Base-by-base conservation (phyloP, 2,888 invertebrate species). In the Sinhomidia bicolor region DNA sequence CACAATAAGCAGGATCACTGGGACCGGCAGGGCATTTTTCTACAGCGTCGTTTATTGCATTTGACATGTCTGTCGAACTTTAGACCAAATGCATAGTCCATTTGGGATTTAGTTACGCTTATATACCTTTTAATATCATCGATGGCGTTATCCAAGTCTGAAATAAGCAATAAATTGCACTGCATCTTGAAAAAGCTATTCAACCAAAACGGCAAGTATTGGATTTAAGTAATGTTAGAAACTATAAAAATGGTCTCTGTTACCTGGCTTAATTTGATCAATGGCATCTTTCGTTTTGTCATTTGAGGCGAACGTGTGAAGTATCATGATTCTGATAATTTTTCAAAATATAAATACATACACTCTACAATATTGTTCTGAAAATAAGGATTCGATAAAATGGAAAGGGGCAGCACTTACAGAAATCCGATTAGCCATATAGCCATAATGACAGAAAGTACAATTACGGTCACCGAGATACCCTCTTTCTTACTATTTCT, bases 371-470 rank as follows among this genome's bases (percentile, higher is more conserved):
- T 47, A 4, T 54, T 54, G 54, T 54, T n/a, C n/a, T n/a, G n/a
- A n/a, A n/a, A n/a, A n/a, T n/a, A n/a, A n/a, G n/a, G n/a, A n/a
- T n/a, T n/a, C n/a, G 10, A 14, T 12, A 47, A 47, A 12, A 36
- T 36, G 36, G 36, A 41, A 1, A 36, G 23, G 36, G 36, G 20
- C 0, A 36, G 23, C 17, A 20, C 84, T 84, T 84, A 84, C 84
- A 84, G n/a, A 14, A 76, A 62, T 10, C 44, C 74, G 12, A 76
- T 12, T 20, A 84, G 47, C 84, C 76, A 84, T 6, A 84, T 36
- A 1, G 47, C 84, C 84, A 84, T 84, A 7, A 76, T 14, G 1
- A 84, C 62, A 7, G 76, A 29, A 12, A 76, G 3, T 1, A 76
- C 44, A 29, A 84, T 76, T 0, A 9, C 74, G 20, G 14, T 32